Percentiles rank a stretch among this genome's conserved stretches.
Evolutionary conservation across 2,113 vertebrate species (phyloP).

Genomic region (Psilopogon haemacephalus): DNA sequence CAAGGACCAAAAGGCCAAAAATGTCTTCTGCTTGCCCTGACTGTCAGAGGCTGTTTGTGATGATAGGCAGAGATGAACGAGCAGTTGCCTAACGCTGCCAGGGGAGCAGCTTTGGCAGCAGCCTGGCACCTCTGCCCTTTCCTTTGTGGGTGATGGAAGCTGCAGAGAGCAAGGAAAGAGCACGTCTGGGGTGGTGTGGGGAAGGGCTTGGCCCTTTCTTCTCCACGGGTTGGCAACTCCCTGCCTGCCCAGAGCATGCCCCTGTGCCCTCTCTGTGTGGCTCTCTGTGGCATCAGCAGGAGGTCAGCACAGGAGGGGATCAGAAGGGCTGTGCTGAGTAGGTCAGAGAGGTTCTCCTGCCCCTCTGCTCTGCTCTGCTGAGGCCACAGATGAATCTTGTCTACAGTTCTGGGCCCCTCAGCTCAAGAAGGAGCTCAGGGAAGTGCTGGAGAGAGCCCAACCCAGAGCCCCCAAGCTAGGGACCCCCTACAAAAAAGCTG

Average conservation of each 20-base stretch:
- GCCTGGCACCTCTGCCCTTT: background rate
- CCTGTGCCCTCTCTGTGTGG: background rate
- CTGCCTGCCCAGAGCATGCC: background rate
- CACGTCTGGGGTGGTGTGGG: background rate
- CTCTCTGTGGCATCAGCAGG: background rate
- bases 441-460: too few relatives aligned
- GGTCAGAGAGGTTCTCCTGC: too few relatives aligned
- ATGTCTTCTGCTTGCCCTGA: background rate
- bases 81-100: background rate
- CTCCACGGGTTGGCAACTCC: too few relatives aligned
- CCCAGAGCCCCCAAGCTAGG: too few relatives aligned
- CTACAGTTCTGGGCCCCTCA: too few relatives aligned
- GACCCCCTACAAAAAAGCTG: too few relatives aligned
- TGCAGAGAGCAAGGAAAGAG: background rate
- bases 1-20: background rate
- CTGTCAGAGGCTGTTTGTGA: background rate
- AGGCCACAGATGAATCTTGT: too few relatives aligned
- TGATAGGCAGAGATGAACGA: background rate
- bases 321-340: too few relatives aligned
- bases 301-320: background rate
- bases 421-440: too few relatives aligned
- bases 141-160: background rate
- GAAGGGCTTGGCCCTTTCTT: background rate
- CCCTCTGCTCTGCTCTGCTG: too few relatives aligned
- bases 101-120: background rate